A percentile compares a stretch with the other conserved stretches of the same genome.
Evolutionary conservation across 2,113 vertebrate species (phyloP).

Genomic region (Brachirus orientalis): DNA sequence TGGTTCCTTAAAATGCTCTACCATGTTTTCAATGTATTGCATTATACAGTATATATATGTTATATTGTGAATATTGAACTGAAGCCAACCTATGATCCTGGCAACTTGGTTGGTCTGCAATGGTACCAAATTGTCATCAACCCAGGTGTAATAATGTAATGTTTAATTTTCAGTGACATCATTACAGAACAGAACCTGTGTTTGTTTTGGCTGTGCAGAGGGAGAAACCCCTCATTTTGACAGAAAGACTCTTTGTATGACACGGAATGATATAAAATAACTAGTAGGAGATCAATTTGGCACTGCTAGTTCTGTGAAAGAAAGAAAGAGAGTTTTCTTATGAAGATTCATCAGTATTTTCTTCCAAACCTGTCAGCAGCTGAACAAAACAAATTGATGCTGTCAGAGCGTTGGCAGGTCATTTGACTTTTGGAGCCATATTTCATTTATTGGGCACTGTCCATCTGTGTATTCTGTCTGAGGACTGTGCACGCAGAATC

Average conservation of each 20-base stretch:
- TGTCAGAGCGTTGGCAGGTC: constrained; percentile 64
- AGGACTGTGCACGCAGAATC: constrained; percentile 18
- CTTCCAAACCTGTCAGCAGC: constrained; percentile 18
- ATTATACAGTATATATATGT: too few species aligned
- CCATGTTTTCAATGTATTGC: too few species aligned
- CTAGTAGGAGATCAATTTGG: constrained; percentile 41
- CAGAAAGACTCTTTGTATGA: constrained; percentile 24
- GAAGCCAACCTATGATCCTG: too few species aligned
- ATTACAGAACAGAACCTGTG: too few species aligned
- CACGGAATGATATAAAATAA: constrained; percentile 19
- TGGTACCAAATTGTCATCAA: too few species aligned
- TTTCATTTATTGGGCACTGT: constrained; percentile 49
- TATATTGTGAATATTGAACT: too few species aligned
- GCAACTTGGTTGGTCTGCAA: too few species aligned
- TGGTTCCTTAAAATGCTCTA: too few species aligned
- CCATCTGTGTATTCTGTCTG: constrained; percentile 20
- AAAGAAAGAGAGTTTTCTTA: constrained; percentile 53
- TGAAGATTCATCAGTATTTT: constrained; percentile 18
- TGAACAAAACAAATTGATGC: constrained; percentile 59
- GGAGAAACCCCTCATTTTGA: constrained; percentile 11
- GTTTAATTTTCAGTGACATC: too few species aligned
- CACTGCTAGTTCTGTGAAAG: constrained; percentile 40
- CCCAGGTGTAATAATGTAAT: too few species aligned
- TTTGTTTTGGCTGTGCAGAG: constrained; percentile 5
- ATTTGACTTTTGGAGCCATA: constrained; percentile 52